These are phyloP conservation scores for Cossypha polioptera DNA, from an alignment of 2,797 vertebrate species.

Conservation along the genomic window DNA sequence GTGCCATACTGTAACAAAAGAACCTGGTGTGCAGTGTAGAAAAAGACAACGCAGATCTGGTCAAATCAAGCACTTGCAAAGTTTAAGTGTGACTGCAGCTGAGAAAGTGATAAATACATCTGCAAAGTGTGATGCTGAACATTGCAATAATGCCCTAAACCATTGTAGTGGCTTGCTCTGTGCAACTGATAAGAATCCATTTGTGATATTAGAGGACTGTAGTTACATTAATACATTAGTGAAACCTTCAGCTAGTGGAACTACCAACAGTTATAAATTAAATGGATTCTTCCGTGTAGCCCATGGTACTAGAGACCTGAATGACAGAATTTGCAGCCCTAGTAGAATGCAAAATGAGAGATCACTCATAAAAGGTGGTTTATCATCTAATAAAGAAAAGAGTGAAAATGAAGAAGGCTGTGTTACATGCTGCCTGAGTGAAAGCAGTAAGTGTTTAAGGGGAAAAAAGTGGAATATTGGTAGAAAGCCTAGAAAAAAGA, in stretches of 20 bases:
- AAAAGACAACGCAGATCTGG: conserved; percentile 11
- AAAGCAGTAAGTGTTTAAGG: conserved; percentile 14
- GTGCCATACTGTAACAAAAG: conserved; percentile 3
- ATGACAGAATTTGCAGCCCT: neutral
- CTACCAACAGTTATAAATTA: conserved; percentile 12
- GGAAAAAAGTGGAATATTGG: neutral
- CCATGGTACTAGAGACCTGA: conserved; percentile 25
- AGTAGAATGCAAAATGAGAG: neutral
- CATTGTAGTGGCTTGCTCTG: neutral
- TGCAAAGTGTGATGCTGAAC: conserved; percentile 16
- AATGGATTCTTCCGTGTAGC: conserved; percentile 10
- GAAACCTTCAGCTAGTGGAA: conserved; percentile 48
- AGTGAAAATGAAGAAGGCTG: conserved; percentile 2
- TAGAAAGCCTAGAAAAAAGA: conserved; percentile 58
- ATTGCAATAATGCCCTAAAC: neutral
- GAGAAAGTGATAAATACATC: conserved; percentile 10
- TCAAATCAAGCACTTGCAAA: conserved; percentile 18
- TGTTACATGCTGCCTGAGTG: conserved; percentile 36
- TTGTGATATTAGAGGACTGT: conserved; percentile 59
- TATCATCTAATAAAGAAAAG: conserved; percentile 15
- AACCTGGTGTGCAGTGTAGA: neutral
- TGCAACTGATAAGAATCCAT: conserved; percentile 45
- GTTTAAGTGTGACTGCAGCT: neutral
- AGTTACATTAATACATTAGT: conserved; percentile 44
- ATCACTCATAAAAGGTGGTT: neutral